Evolutionary conservation across 2,888 invertebrate genomes (phyloP), one percentile per base, ranked within the genome.

Genomic region (Xylophagus ater): DNA sequence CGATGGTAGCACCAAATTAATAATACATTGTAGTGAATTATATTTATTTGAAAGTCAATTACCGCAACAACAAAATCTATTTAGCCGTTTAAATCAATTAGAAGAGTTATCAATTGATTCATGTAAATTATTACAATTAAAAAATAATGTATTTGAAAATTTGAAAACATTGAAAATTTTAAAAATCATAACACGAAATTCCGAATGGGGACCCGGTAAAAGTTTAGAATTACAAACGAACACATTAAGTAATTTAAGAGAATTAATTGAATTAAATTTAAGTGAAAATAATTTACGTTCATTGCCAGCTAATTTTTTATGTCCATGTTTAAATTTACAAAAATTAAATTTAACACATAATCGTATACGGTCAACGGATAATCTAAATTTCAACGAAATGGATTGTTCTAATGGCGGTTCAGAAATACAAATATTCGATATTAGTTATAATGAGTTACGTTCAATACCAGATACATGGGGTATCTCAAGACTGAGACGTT

Each of bases 301-400:
- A 36, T 62, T 89, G 57, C 87, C 88, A 28, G 76, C 79, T 44
- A 81, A 79, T 47, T 76, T 77, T 51, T 78, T 88, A 49, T 89
- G 89, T 60, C 76, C 79, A 17, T 66, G 87, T 53, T 75, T 78
- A 51, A 86, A 84, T 66, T 70, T 89, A 40, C 84, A 84, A 61
- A 73, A 78, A 38, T 68, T 92, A 41, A 90, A 92, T 69, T 70
- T 90, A 55, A 89, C 89, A 26, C 71, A 78, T 45, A 92, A 92
- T 66, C 78, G 81, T 54, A 77, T 92, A 51, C 74, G 78, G 53
- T 81, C 81, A 45, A 73, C 86, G 10, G 81, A 81, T 48, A 76
- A 83, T 54, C 68, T 89, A 47, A 86, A 87, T 20, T 77, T 86
- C 48, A 59, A 60, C 18, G 61, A 69, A 56, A 55, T 66, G 60